These are phyloP conservation scores for Lagenorhynchus albirostris DNA, from an alignment of 2,113 vertebrate genomes.

Conservation along the genomic window DNA sequence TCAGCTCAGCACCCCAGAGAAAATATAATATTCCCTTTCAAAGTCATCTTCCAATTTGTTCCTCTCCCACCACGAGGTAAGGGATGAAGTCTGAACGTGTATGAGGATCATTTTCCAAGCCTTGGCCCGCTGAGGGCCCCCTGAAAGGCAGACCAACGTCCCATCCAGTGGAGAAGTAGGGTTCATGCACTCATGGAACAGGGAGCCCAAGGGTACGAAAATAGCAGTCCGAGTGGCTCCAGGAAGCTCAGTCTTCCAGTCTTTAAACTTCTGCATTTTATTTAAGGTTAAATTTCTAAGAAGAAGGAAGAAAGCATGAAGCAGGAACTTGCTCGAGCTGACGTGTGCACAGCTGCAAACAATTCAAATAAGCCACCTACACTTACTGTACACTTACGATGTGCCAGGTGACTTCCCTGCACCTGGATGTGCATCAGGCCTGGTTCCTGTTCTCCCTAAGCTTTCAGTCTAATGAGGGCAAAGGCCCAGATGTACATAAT, in stretches of 20 bases:
- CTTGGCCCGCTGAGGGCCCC: neutral
- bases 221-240: neutral
- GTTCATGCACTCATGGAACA: rapidly evolving
- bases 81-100: rapidly evolving
- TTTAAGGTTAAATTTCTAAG: slow-evolving; percentile 21
- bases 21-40: neutral
- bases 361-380: neutral
- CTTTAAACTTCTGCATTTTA: slow-evolving; percentile 33
- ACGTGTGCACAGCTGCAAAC: neutral
- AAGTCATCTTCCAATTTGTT: neutral
- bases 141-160: neutral
- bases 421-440: neutral
- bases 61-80: neutral
- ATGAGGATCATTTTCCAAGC: neutral
- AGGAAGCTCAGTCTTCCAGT: neutral
- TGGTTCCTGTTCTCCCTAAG: neutral
- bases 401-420: neutral
- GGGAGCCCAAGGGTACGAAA: rapidly evolving
- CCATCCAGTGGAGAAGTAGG: rapidly evolving
- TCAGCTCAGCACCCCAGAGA: neutral
- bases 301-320: neutral
- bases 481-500: neutral
- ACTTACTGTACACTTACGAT: rapidly evolving
- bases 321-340: neutral
- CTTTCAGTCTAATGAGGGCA: no score